These are phyloP conservation scores for Triplophysa siluroides DNA, from an alignment of 2,113 vertebrate genomes.

Conservation along the genomic window DNA sequence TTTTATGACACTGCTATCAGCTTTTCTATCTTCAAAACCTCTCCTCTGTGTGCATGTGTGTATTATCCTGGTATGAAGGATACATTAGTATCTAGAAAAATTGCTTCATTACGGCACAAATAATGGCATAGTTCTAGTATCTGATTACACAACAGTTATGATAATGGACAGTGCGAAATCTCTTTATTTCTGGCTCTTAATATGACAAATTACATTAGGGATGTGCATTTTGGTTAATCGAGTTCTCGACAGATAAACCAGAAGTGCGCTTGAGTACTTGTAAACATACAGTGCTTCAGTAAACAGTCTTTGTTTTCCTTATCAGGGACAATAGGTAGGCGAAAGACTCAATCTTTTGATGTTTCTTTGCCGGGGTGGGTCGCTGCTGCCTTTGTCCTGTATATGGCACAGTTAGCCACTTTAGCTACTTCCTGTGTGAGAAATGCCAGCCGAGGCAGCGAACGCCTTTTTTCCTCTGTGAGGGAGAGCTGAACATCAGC, in stretches of 20 bases:
- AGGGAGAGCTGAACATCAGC: background rate
- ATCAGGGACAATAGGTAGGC: background rate
- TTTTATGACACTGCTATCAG: conserved; percentile 5
- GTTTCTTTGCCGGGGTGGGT: conserved; percentile 9
- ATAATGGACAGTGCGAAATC: background rate
- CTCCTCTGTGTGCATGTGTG: background rate
- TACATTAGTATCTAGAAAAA: background rate
- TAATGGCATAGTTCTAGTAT: background rate
- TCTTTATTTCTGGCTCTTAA: background rate
- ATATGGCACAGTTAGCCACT: background rate
- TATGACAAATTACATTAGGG: background rate
- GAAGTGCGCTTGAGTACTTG: no score
- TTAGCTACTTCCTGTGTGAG: background rate
- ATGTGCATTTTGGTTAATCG: no score
- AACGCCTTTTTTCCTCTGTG: background rate
- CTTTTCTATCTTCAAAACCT: conserved; percentile 9
- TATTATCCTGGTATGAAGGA: background rate
- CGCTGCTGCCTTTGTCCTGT: background rate
- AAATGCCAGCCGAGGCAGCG: background rate
- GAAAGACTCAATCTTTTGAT: conserved; percentile 1
- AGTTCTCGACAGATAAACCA: no score
- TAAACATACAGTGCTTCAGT: no score
- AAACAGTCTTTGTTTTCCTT: background rate
- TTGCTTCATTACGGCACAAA: background rate
- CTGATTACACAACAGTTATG: background rate